Evolutionary conservation across 2,113 vertebrate genomes (phyloP).

Genomic region (Macquaria ambigua): DNA sequence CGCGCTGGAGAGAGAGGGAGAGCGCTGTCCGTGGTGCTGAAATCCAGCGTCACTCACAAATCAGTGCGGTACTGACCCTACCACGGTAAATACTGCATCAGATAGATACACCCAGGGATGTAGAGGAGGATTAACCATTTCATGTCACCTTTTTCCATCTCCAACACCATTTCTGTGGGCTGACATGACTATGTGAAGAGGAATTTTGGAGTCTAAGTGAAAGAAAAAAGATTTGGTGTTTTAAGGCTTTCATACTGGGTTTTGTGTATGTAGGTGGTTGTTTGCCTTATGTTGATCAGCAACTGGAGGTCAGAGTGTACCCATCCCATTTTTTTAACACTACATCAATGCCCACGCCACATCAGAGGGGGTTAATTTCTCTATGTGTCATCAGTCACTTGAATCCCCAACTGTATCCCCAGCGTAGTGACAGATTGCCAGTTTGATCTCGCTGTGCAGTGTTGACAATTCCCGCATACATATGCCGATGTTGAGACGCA

Average conservation of each 20-base stretch:
- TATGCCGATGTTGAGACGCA: slow-evolving; percentile 65
- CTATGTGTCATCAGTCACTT: slow-evolving; percentile 71
- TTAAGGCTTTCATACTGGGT: background rate
- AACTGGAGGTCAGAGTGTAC: slow-evolving; percentile 15
- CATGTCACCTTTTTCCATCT: background rate
- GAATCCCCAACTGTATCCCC: slow-evolving; percentile 58
- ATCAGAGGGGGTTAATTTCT: slow-evolving; percentile 57
- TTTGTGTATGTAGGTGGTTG: slow-evolving; percentile 14
- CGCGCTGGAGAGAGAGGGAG: slow-evolving; percentile 21
- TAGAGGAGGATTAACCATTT: slow-evolving; percentile 11
- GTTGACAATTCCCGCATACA: slow-evolving; percentile 77
- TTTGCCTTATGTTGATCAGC: slow-evolving; percentile 13
- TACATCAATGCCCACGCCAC: slow-evolving; percentile 24
- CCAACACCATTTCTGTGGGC: background rate
- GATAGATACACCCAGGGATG: slow-evolving; percentile 57
- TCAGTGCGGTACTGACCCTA: slow-evolving; percentile 74
- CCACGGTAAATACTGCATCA: slow-evolving; percentile 70
- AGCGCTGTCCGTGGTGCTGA: slow-evolving; percentile 87
- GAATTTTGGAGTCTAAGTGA: background rate
- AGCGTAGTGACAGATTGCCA: slow-evolving; percentile 69
- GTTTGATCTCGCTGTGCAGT: slow-evolving; percentile 70
- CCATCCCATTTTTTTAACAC: background rate
- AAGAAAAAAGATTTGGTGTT: slow-evolving; percentile 21
- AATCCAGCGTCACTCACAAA: slow-evolving; percentile 77
- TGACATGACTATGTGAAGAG: background rate